Base-by-base conservation (phyloP, 2,113 vertebrate species). In the Tringa solitaria region DNA sequence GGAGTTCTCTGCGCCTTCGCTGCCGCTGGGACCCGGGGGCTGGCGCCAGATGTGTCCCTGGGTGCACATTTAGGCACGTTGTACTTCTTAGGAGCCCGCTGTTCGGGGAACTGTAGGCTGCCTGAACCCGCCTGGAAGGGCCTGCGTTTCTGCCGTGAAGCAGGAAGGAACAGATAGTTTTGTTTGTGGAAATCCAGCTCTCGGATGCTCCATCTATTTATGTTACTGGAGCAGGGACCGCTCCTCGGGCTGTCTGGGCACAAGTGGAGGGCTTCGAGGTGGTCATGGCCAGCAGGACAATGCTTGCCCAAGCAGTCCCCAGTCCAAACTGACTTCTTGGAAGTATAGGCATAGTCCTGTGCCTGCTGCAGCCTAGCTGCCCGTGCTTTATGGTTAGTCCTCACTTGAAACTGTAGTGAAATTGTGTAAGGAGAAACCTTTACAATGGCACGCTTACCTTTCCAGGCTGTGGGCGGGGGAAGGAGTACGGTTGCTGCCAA, bases 121-220 rank as follows among this genome's bases (percentile, higher is more conserved):
- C 22, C 60, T 57, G 60, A 45, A 56, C 37, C 35, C 10, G 14
- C 0, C 2, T 0, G 1, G 68, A 61, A 90, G 57, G 27, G 46
- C 32, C 17, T 7, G 9, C 3, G 0, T 65, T 79, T 80, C 39
- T 70, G 0, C 74, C 33, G 60, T 2, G 39, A 14, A 53, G 59
- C 70, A 87, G 92, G 91, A 94, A 93, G 85, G 12, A 30, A 30
- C 18, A 37, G 89, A 72, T 94, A 46, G 74, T 95, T 97, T 94
- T 90, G 81, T 91, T 78, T 39, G 43, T 84, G 93, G 61, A 84
- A 83, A 45, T 50, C 19, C 23, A 63, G 78, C 30, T 59, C 48
- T 73, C 0, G 0, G 43, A 39, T 81, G 80, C 63, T 82, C 45
- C 27, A 7, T 60, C 76, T 93, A 4, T 96, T 92, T 76, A 22